Evolutionary conservation across 2,888 invertebrate species (phyloP).

Genomic region (Acanthococcus lagerstroemiae): DNA sequence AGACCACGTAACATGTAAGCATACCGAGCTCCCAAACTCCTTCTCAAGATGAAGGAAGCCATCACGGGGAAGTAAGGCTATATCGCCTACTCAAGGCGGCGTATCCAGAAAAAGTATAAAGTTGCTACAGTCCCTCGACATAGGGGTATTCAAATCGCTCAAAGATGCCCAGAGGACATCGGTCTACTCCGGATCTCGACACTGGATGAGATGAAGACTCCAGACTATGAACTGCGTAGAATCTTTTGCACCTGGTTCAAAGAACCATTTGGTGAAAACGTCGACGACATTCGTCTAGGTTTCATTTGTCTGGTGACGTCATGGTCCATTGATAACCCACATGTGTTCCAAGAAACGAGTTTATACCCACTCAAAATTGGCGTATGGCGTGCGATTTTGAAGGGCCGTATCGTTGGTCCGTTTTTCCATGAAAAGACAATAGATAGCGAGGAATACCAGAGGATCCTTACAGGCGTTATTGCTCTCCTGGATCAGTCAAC

Average conservation of each 20-base stretch:
- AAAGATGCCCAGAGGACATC: no score
- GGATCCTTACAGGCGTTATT: background rate
- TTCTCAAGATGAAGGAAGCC: no score
- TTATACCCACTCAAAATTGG: conserved; percentile 1
- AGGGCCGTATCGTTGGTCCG: background rate
- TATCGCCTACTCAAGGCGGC: no score
- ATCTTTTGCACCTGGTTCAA: background rate
- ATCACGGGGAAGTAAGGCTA: no score
- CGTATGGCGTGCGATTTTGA: background rate
- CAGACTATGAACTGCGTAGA: background rate
- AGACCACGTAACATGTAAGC: no score
- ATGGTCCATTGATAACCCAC: background rate
- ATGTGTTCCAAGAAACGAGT: conserved; percentile 1
- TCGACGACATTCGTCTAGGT: background rate
- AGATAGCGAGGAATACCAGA: conserved; percentile 1
- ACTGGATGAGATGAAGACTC: background rate
- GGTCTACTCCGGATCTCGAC: background rate
- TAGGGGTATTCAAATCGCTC: no score
- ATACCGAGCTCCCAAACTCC: no score
- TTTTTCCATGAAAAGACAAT: background rate
- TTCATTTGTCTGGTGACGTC: background rate
- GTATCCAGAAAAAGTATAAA: no score
- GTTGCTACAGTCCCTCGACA: no score
- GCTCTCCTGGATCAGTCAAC: background rate
- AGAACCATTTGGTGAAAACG: background rate